These are phyloP conservation scores for Xanthorhoe spadicearia DNA, from an alignment of 2,888 invertebrate genomes.

Conservation along the genomic window DNA sequence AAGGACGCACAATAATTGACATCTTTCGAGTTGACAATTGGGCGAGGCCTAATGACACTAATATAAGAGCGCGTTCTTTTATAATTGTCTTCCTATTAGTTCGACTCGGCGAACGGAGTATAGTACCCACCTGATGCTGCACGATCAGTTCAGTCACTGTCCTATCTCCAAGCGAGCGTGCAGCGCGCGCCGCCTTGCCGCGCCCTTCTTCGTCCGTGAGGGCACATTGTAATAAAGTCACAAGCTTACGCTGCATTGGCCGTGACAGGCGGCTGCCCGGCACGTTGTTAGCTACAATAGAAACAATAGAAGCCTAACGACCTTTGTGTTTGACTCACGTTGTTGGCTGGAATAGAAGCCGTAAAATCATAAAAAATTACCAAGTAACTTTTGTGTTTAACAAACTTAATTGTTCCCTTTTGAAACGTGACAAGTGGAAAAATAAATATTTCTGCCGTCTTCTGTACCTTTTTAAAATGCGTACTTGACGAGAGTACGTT, in stretches of 20 bases:
- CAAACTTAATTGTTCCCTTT: no score
- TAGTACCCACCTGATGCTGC: slow-evolving; percentile 88
- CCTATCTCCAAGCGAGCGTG: slow-evolving; percentile 96
- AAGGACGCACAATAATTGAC: no score
- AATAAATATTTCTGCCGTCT: no score
- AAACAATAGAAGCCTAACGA: neutral
- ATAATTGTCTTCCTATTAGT: no score
- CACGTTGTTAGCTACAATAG: slow-evolving; percentile 56
- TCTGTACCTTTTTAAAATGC: no score
- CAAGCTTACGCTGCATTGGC: slow-evolving; percentile 98
- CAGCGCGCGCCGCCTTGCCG: slow-evolving; percentile 91
- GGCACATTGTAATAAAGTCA: slow-evolving; percentile 96
- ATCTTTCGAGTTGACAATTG: no score
- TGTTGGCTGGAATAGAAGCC: slow-evolving; percentile 51
- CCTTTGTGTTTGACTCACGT: slow-evolving; percentile 40
- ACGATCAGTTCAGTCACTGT: slow-evolving; percentile 97
- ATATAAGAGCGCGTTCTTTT: no score
- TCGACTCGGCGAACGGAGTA: no score
- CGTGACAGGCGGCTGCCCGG: slow-evolving; percentile 86
- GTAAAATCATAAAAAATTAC: neutral
- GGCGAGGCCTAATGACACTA: no score
- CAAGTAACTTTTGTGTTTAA: neutral
- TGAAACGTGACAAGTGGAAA: no score
- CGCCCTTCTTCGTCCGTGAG: slow-evolving; percentile 93
- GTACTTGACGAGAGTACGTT: no score